Base-by-base conservation (phyloP, 2,888 invertebrate species). In the Oegoconia quadripuncta region DNA sequence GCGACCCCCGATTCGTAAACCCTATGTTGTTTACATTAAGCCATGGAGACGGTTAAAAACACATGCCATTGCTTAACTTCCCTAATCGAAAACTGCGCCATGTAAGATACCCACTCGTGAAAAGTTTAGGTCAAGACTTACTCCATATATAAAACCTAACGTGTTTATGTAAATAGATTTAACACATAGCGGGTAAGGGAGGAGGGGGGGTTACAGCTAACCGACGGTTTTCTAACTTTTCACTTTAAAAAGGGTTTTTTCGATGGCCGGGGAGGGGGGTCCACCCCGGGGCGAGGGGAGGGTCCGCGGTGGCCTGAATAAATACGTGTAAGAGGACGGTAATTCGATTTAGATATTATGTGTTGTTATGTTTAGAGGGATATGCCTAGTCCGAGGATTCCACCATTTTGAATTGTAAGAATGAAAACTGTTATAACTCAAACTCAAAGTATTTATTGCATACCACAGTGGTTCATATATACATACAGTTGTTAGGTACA, bases 301-400 rank as follows among this genome's bases (percentile, higher is more conserved):
- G 66, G 56, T 46, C 51, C 50, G 60, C 50, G 61, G 62, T 55
- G 47, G 57, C 63, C 64, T 65, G 59, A 64, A 64, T 63, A 72
- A 72, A 72, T 72, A 72, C 64, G 56, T 44, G 52, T 58, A 64
- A 67, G 60, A 59, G 59, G 53, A 57, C 62, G 44, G 50, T 70
- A 72, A 72, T 72, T 72, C 59, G 60, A 69, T 69, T 66, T 55
- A 50, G 25, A 55, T 44, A 48, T 48, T n/a, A 42, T 59, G 44
- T 37, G 35, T 51, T 40, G 46, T 35, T 28, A 20, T 27, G 18
- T 31, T 23, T 33, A 23, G 27, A 23, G 9, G 9, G 2, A 22
- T 4, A 9, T 22, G 9, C 2, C 3, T 22, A 22, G 8, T 3
- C 2, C 2, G 7, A 22, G 2, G 5, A 9, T 2, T n/a, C n/a